Evolutionary conservation across 2,113 vertebrate genomes (phyloP).

Genomic region (Vulpes vulpes): DNA sequence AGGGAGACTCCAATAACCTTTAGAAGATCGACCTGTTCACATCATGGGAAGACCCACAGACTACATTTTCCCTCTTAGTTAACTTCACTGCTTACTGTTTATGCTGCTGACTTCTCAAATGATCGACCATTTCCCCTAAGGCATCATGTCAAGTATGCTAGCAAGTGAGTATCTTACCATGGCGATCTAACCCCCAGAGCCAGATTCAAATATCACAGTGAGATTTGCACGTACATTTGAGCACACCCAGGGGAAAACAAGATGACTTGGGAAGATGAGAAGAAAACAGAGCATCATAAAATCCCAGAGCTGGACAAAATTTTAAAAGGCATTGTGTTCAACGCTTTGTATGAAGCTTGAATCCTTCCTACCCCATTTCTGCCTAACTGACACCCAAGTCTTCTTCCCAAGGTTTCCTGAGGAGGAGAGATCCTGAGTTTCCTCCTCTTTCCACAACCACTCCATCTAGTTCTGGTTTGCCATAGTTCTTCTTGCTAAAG

Average conservation of each 20-base stretch:
- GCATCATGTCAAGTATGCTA: constrained; percentile 41
- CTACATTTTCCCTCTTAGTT: not conserved
- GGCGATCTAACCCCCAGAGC: constrained; percentile 27
- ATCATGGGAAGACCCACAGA: not conserved
- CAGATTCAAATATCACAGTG: constrained; percentile 65
- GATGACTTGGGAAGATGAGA: constrained; percentile 59
- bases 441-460: not conserved
- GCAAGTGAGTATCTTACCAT: constrained; percentile 52
- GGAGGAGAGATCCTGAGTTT: not conserved
- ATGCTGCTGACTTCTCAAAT: constrained; percentile 46
- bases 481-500: not conserved
- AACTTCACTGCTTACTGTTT: not conserved
- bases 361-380: not conserved
- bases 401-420: not conserved
- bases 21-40: not conserved
- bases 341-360: not conserved
- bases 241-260: constrained; percentile 44
- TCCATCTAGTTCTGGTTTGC: not conserved
- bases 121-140: constrained; percentile 52
- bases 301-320: constrained; percentile 10
- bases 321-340: not conserved
- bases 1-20: not conserved
- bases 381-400: not conserved
- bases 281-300: constrained; percentile 39
- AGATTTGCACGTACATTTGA: constrained; percentile 50